These are phyloP conservation scores for human DNA, from an alignment of 2,113 vertebrate species.

Conservation along the genomic window GRCh38 chr12:23688501-23689000, in stretches of 20 bases:
- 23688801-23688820: background rate
- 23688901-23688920: background rate
- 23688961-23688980: background rate
- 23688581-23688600: background rate
- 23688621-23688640: constrained; percentile 5
- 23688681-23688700: background rate
- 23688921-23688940: background rate
- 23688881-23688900: background rate
- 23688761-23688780: background rate
- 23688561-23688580: background rate
- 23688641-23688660: background rate
- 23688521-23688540: background rate
- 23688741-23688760: background rate
- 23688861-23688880: background rate
- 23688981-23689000: background rate
- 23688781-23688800: background rate
- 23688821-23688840: background rate
- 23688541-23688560: background rate
- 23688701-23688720: constrained; percentile 18
- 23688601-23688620: background rate
- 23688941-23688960: background rate
- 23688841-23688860: background rate
- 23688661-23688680: background rate
- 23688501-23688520: background rate
- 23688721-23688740: constrained; percentile 2